Evolutionary conservation across 2,888 invertebrate genomes (phyloP), one percentile per base, ranked within the genome.

Genomic region (Eutolmus rufibarbis): DNA sequence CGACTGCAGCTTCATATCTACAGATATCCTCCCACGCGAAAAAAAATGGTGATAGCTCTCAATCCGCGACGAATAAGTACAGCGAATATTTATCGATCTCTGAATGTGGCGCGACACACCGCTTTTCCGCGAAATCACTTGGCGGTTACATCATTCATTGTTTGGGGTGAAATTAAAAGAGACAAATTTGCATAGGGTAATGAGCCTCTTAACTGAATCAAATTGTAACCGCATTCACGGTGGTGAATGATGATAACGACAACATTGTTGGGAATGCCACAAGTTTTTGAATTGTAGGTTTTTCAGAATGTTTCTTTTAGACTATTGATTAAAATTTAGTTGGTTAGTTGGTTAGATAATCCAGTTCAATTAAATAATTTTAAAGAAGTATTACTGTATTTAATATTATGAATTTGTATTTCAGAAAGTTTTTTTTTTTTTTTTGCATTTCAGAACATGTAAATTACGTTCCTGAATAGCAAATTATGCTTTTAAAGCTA

Each of bases 61-160:
- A 79, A 79, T 79, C 31, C 31, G 40, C 56, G 43, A 31, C 31
- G 51, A 79, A 79, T 79, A 79, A n/a, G n/a, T n/a, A 28, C 28
- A 2, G 2, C 28, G 51, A 79, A 79, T 79, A 79, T 79, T 79
- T 79, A 79, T 79, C 79, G 79, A 79, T 51, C 51, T 31, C 51
- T 66, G 28, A 9, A 28, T 14, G 19, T 23, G 23, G 8, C 12
- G 66, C 28, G 66, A 19, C 66, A 23, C 28, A 66, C 23, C 66
- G 12, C 66, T 66, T 66, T 66, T 23, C 66, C 66, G 66, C 28
- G 4, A 66, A 66, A 66, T 66, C 66, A 66, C 66, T 66, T 28
- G 66, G 12, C 66, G 66, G 66, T 66, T 66, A 23, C n/a, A 23
- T 19, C 23, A 57, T 57, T 57, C 46, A 40, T 46, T 46, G 43